Base-by-base conservation (phyloP, 1,140 invertebrate species). In the Papilio machaon region DNA sequence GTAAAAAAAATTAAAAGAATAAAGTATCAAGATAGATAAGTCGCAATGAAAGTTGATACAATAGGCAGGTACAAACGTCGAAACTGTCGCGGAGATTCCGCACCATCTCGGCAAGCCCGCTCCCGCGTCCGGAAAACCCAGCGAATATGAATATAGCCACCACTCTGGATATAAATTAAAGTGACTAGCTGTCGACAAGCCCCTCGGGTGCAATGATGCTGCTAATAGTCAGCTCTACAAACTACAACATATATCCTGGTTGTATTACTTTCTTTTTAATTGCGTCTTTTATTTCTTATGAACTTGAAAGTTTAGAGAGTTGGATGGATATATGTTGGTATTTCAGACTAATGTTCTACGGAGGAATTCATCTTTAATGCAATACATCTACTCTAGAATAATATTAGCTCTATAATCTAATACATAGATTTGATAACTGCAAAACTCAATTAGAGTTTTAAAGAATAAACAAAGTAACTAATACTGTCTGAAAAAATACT, bases 1-100 rank as follows among this genome's bases (percentile, higher is more conserved):
- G 23, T 67, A 30, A 30, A 17, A 54, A 35, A 35, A 35, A 35
- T 15, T 70, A 15, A 30, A 75, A 60, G 23, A 54, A 64, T 7
- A 85, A 87, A 91, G 82, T 91, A 92, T 90, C 91, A 92, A 89
- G 84, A 84, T 52, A 17, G 43, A 49, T 83, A 70, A 17, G 64
- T 82, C 82, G 23, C 60, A n/a, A 46, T 86, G 10, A 30, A 67
- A 80, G 47, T 80, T 84, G 67, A 70, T 80, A 91, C 89, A 91
- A 91, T 90, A 88, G 87, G 85, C 87, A 91, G 88, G 89, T 91
- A 91, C 88, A 91, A 90, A 90, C 85, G 84, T 89, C 84, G 85
- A 91, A 91, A 91, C 87, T 87, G 86, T 83, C 83, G 84, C 43
- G 81, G 83, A 85, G 85, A 84, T 85, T 83, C 84, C 83, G 81